These are phyloP conservation scores for Dicycla oo DNA, from an alignment of 2,888 invertebrate genomes.

Conservation along the genomic window DNA sequence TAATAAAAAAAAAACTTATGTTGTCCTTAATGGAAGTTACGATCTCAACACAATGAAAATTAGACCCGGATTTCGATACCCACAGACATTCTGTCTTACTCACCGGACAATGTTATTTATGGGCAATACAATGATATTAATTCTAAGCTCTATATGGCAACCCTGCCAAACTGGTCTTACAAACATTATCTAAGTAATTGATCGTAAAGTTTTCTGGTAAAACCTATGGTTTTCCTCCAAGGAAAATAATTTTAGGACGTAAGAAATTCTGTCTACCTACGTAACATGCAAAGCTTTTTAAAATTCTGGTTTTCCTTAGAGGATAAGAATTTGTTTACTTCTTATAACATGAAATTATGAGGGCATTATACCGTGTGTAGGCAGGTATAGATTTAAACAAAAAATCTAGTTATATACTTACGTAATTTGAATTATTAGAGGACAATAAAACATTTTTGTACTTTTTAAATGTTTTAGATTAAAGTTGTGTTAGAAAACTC, in stretches of 20 bases:
- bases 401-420: neutral
- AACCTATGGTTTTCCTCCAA: constrained; percentile 23
- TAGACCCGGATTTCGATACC: constrained; percentile 54
- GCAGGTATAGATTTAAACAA: neutral
- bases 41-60: constrained; percentile 8
- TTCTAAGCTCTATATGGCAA: constrained; percentile 12
- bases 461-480: neutral
- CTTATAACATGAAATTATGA: neutral
- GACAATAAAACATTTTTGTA: neutral
- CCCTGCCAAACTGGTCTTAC: constrained; percentile 38
- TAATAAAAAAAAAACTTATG: neutral
- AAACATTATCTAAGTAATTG: constrained; percentile 12
- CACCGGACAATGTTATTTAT: constrained; percentile 32
- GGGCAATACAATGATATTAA: constrained; percentile 9
- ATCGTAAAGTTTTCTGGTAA: constrained; percentile 4
- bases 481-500: neutral
- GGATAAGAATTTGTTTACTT: constrained; percentile 7
- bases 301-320: neutral
- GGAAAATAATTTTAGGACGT: constrained; percentile 12
- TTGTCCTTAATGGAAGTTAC: neutral
- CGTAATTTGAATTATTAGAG: neutral
- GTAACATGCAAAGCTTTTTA: too few species aligned
- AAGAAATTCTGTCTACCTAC: neutral
- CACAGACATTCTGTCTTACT: constrained; percentile 44
- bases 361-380: neutral